These are phyloP conservation scores for Carassius auratus DNA, from an alignment of 2,113 vertebrate species.

Conservation along the genomic window DNA sequence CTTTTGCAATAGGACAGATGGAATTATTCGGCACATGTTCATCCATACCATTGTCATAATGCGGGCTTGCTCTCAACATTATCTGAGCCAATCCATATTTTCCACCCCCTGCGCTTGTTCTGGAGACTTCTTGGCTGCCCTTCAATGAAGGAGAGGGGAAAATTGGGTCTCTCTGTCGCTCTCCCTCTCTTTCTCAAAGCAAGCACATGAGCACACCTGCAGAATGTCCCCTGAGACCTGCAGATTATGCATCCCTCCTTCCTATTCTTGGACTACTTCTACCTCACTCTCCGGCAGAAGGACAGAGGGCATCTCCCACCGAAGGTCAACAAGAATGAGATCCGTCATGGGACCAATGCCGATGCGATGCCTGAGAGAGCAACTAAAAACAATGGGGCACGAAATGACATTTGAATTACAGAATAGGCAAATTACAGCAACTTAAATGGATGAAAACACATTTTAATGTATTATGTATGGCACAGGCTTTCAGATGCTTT, in stretches of 20 bases:
- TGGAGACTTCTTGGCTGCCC: constrained; percentile 61
- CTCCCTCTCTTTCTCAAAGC: background rate
- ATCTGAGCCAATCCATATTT: constrained; percentile 47
- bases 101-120: constrained; percentile 38
- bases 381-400: background rate
- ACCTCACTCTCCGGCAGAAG: constrained; percentile 51
- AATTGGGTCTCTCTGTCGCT: constrained; percentile 56
- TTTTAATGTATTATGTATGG: constrained; percentile 11
- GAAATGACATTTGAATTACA: constrained; percentile 32
- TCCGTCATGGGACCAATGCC: constrained; percentile 52
- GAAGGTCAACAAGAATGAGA: constrained; percentile 68
- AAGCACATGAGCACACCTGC: constrained; percentile 49
- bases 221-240: constrained; percentile 68
- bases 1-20: background rate
- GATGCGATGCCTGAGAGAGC: background rate
- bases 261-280: background rate
- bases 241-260: constrained; percentile 30
- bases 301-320: constrained; percentile 54
- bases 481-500: background rate
- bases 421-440: constrained; percentile 14
- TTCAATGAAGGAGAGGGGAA: constrained; percentile 67
- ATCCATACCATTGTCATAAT: constrained; percentile 39
- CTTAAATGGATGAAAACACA: background rate
- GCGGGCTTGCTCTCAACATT: constrained; percentile 36
- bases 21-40: constrained; percentile 39